Evolutionary conservation across 2,888 invertebrate genomes (phyloP).

Genomic region (Heteromyza rotundicornis): DNA sequence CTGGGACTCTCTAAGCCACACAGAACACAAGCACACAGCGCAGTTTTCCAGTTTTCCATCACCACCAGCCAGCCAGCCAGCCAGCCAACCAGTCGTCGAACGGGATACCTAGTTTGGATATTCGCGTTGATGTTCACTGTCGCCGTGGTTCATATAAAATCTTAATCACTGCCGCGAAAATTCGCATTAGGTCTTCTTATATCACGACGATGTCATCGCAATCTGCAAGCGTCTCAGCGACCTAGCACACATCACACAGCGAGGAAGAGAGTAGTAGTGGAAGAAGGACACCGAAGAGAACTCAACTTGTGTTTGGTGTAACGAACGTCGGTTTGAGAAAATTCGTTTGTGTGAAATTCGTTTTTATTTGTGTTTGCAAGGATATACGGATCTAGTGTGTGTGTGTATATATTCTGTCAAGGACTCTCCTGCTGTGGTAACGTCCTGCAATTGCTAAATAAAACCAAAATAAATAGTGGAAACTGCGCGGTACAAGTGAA

Average conservation of each 20-base stretch:
- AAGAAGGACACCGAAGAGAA: neutral
- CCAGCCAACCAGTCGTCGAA: neutral
- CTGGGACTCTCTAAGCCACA: conserved; percentile 3
- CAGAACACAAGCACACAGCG: too few species aligned
- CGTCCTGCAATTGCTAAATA: conserved; percentile 4
- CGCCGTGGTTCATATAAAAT: conserved; percentile 58
- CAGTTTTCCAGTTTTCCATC: too few species aligned
- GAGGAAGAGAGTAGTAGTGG: conserved; percentile 3
- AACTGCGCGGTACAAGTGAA: too few species aligned
- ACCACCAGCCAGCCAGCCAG: neutral
- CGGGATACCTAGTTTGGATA: neutral
- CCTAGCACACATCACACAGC: conserved; percentile 18
- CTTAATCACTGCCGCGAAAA: conserved; percentile 55
- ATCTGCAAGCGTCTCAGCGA: conserved; percentile 35
- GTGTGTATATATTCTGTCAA: conserved; percentile 6
- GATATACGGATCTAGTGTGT: conserved; percentile 11
- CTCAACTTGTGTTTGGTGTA: neutral
- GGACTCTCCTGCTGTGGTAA: neutral
- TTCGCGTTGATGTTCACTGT: conserved; percentile 8
- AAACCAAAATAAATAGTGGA: too few species aligned
- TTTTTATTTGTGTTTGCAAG: neutral
- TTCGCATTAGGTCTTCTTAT: conserved; percentile 61
- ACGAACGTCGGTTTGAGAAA: too few species aligned
- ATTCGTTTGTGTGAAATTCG: neutral
- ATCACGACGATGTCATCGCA: conserved; percentile 59